Conservation (phyloP, 2,113 vertebrate species). For the Furnarius figulus region DNA sequence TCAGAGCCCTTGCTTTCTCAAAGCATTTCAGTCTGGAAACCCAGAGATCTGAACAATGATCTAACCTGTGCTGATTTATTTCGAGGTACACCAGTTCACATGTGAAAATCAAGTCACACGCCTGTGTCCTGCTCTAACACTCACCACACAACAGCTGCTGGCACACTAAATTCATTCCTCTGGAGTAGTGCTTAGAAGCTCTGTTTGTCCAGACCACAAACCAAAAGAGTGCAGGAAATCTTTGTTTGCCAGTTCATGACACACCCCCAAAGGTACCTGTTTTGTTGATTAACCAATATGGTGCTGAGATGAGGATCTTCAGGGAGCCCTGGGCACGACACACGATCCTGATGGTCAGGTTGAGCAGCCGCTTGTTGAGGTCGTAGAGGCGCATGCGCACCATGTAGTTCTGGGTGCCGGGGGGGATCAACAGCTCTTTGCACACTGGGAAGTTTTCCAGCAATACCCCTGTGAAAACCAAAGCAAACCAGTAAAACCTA, state of each 20-base stretch:
- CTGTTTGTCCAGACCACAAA: neutral
- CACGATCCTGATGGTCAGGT: slow-evolving; percentile 91
- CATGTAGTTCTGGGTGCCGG: slow-evolving; percentile 95
- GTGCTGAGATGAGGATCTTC: slow-evolving; percentile 91
- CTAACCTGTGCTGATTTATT: neutral
- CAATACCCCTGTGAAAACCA: slow-evolving; percentile 77
- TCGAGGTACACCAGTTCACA: neutral
- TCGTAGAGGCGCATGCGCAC: slow-evolving; percentile 95
- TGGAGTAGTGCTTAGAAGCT: neutral
- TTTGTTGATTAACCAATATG: slow-evolving; percentile 97
- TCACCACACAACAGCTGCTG: neutral
- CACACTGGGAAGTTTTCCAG: slow-evolving; percentile 91
- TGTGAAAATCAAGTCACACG: neutral
- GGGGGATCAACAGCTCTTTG: slow-evolving; percentile 95
- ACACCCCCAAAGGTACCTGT: slow-evolving; percentile 76
- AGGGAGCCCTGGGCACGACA: slow-evolving; percentile 91
- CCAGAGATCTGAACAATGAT: neutral
- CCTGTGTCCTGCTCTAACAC: neutral
- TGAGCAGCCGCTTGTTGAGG: slow-evolving; percentile 83
- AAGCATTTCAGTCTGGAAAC: neutral
- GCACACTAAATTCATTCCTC: neutral
- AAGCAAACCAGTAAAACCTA: neutral
- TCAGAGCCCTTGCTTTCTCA: neutral
- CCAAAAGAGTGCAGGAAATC: neutral
- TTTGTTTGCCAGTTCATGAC: neutral